phyloP scores from a whole-genome alignment of 2,797 vertebrate genomes.

The Fundulus diaphanus region DNA sequence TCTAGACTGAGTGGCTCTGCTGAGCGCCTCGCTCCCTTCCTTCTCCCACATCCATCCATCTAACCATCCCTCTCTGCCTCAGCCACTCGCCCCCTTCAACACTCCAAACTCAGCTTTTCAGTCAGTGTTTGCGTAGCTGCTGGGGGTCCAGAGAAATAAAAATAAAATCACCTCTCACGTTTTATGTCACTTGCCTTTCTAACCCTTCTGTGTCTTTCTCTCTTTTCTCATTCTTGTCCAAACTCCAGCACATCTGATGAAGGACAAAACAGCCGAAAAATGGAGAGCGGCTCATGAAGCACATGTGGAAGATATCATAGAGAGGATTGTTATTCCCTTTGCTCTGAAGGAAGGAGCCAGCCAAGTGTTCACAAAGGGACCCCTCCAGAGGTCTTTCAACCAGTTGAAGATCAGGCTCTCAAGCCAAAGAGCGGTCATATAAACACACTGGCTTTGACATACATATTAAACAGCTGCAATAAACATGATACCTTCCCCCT shows the following conservation, averaged over 20 bases:
- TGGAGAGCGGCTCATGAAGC: slow-evolving; percentile 47
- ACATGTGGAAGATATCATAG: slow-evolving; percentile 77
- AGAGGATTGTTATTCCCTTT: slow-evolving; percentile 73
- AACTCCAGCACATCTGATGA: slow-evolving; percentile 59
- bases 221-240: slow-evolving; percentile 22
- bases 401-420: slow-evolving; percentile 51
- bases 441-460: slow-evolving; percentile 72
- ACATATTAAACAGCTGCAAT: slow-evolving; percentile 68
- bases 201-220: slow-evolving; percentile 38
- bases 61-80: slow-evolving; percentile 57
- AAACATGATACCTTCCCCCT: slow-evolving; percentile 56
- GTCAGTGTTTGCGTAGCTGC: slow-evolving; percentile 80
- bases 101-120: slow-evolving; percentile 36
- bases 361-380: slow-evolving; percentile 72
- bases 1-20: slow-evolving; percentile 86
- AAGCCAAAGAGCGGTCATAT: slow-evolving; percentile 66
- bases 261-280: slow-evolving; percentile 58
- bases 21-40: slow-evolving; percentile 68
- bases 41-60: slow-evolving; percentile 69
- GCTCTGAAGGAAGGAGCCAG: slow-evolving; percentile 57
- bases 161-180: slow-evolving; percentile 62
- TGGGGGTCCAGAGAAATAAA: slow-evolving; percentile 50
- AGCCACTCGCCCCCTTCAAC: slow-evolving; percentile 51
- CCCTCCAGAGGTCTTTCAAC: slow-evolving; percentile 68
- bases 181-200: slow-evolving; percentile 62